A percentile compares a stretch with the other conserved stretches of the same genome.
phyloP scores from a whole-genome alignment of 1,140 invertebrate genomes.

The Octopus sinensis region DNA sequence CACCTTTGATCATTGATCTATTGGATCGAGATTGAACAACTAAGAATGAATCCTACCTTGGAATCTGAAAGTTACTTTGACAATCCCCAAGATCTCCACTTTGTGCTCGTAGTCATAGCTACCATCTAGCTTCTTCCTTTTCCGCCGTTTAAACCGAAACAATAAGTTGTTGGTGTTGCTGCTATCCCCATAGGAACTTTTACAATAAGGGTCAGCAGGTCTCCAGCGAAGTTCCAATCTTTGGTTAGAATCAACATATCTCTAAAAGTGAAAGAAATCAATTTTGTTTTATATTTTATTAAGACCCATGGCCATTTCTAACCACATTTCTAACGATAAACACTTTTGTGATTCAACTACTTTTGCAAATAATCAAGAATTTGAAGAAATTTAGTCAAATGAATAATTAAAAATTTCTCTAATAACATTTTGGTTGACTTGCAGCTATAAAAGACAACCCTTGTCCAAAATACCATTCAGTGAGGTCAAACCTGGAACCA shows the following conservation, averaged over 20 bases:
- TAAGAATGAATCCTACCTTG: slow-evolving; percentile 62
- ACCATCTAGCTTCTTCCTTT: slow-evolving; percentile 39
- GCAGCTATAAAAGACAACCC: too few relatives aligned
- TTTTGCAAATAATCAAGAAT: too few relatives aligned
- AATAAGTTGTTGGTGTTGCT: slow-evolving; percentile 69
- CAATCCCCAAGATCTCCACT: slow-evolving; percentile 67
- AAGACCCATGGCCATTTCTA: not conserved
- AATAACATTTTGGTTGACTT: too few relatives aligned
- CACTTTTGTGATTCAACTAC: too few relatives aligned
- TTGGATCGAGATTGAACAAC: too few relatives aligned
- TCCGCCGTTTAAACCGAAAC: slow-evolving; percentile 64
- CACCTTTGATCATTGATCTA: too few relatives aligned
- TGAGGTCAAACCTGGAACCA: too few relatives aligned
- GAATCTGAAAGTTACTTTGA: slow-evolving; percentile 72
- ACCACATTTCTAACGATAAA: too few relatives aligned
- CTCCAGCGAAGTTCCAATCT: slow-evolving; percentile 76
- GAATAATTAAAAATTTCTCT: too few relatives aligned
- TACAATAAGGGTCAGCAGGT: slow-evolving; percentile 80
- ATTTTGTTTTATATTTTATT: not conserved
- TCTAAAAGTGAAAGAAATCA: slow-evolving; percentile 17
- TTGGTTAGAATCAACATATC: slow-evolving; percentile 60
- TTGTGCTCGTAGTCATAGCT: slow-evolving; percentile 39
- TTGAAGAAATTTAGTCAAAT: too few relatives aligned
- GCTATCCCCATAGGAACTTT: slow-evolving; percentile 72
- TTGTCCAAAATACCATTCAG: too few relatives aligned